Conservation (phyloP, 2,888 invertebrate genomes). For the Tenthredo distinguenda region DNA sequence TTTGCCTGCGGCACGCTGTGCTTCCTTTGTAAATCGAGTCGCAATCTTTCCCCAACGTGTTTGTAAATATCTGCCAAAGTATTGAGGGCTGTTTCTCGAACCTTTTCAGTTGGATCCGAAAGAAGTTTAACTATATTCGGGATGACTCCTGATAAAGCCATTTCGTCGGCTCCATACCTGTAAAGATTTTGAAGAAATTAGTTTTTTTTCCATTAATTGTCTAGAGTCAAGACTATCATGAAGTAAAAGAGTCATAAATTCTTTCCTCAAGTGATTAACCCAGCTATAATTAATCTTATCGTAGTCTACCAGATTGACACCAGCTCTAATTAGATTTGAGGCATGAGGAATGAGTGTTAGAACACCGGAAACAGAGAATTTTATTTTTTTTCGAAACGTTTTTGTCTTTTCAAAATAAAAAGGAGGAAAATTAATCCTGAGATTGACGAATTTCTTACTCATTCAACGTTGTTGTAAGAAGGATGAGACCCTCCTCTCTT, state of each 20-base stretch:
- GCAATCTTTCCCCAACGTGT: slow-evolving; percentile 94
- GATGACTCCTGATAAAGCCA: slow-evolving; percentile 90
- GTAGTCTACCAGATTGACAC: background rate
- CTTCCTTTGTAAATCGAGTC: slow-evolving; percentile 90
- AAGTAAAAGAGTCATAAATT: slow-evolving; percentile 24
- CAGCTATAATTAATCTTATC: slow-evolving; percentile 20
- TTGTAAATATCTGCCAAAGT: slow-evolving; percentile 94
- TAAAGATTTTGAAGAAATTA: slow-evolving; percentile 63
- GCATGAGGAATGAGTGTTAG: background rate
- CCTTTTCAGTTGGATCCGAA: slow-evolving; percentile 92
- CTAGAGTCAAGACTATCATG: slow-evolving; percentile 54
- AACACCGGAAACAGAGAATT: background rate
- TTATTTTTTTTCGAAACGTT: background rate
- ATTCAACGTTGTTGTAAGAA: slow-evolving; percentile 90
- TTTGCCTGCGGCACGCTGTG: slow-evolving; percentile 89
- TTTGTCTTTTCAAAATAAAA: background rate
- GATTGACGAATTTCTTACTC: slow-evolving; percentile 82
- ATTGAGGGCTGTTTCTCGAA: slow-evolving; percentile 92
- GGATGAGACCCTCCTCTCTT: slow-evolving; percentile 91
- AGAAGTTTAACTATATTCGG: slow-evolving; percentile 90
- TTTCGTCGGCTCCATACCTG: slow-evolving; percentile 92
- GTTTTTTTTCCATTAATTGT: background rate
- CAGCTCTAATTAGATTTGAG: background rate
- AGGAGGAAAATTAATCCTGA: background rate
- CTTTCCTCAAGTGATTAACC: slow-evolving; percentile 7